Conservation (phyloP, 2,113 vertebrate genomes). For the Crotophaga sulcirostris region DNA sequence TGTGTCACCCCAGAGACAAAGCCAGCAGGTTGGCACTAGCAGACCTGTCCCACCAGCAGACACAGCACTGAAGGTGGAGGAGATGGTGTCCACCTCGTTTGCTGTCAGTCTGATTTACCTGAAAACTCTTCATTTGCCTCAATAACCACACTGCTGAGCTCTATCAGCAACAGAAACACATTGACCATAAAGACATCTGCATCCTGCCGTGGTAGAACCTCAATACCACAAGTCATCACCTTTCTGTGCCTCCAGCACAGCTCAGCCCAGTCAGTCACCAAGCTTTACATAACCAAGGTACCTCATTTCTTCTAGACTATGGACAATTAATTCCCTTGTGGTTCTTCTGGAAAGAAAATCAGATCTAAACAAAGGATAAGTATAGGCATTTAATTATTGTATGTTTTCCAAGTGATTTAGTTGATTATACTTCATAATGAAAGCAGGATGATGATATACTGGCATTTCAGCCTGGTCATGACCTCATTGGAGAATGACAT, state of each 20-base stretch:
- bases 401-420: neutral
- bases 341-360: slow-evolving; percentile 19
- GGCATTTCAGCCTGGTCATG: neutral
- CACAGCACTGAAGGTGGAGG: neutral
- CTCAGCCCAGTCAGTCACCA: neutral
- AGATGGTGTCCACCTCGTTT: neutral
- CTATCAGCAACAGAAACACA: neutral
- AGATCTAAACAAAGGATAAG: slow-evolving; percentile 50
- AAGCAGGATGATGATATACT: neutral
- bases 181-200: neutral
- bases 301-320: neutral
- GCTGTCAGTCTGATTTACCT: neutral
- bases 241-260: neutral
- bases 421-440: neutral
- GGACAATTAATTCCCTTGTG: neutral
- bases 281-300: neutral
- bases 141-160: neutral
- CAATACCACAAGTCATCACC: neutral
- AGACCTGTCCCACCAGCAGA: neutral
- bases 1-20: neutral
- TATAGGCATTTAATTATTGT: neutral
- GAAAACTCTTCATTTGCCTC: neutral
- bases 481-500: neutral
- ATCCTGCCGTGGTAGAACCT: fast-evolving
- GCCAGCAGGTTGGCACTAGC: neutral